These are phyloP conservation scores for Eptatretus atami DNA, from an alignment of 2,797 vertebrate species.

Conservation along the genomic window DNA sequence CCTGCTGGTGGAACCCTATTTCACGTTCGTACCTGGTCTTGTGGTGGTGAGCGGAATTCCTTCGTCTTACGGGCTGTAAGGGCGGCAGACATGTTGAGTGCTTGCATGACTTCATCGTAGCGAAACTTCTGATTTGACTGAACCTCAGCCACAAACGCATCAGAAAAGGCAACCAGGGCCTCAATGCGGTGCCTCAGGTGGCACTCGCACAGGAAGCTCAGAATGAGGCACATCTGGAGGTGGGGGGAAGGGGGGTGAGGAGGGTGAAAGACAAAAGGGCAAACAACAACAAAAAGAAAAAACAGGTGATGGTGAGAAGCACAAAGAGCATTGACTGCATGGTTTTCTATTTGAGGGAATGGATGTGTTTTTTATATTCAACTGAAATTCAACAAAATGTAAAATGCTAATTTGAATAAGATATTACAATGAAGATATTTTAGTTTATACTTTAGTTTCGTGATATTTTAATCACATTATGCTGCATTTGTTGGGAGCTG, in stretches of 20 bases:
- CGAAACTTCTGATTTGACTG: constrained; percentile 77
- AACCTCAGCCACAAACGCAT: constrained; percentile 64
- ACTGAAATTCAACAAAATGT: too few species aligned
- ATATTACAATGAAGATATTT: too few species aligned
- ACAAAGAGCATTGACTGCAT: too few species aligned
- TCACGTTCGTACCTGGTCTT: constrained; percentile 38
- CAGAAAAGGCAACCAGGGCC: constrained; percentile 72
- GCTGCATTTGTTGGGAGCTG: too few species aligned
- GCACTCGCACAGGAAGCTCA: constrained; percentile 74
- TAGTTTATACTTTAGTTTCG: too few species aligned
- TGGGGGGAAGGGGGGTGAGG: not conserved
- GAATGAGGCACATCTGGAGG: constrained; percentile 53
- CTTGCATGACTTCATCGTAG: constrained; percentile 88
- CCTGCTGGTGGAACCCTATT: too few species aligned
- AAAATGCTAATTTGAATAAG: too few species aligned
- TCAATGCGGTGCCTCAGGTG: constrained; percentile 73
- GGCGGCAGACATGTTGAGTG: constrained; percentile 81
- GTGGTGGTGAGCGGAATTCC: constrained; percentile 70
- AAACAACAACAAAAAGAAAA: too few species aligned
- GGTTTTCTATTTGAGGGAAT: too few species aligned
- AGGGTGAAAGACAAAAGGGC: not conserved
- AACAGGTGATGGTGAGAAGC: too few species aligned
- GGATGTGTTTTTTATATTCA: too few species aligned
- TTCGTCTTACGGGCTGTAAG: constrained; percentile 75
- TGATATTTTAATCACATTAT: too few species aligned